Evolutionary conservation across 2,888 invertebrate genomes (phyloP).

Genomic region (Dynastes tityus): DNA sequence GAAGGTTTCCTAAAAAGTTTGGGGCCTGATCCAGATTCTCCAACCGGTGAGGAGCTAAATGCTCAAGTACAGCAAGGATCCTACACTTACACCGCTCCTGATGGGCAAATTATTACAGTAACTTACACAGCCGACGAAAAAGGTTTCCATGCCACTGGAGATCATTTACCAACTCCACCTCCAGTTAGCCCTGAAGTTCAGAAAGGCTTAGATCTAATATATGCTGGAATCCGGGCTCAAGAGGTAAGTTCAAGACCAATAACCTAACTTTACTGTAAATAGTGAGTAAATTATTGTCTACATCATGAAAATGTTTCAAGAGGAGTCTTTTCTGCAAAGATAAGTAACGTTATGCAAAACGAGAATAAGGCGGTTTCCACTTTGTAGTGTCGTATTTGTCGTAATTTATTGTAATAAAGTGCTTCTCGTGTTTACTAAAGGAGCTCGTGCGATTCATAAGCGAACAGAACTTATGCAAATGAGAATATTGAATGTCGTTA

Average conservation of each 20-base stretch:
- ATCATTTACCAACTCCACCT: constrained; percentile 88
- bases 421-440: not conserved
- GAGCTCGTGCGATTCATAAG: not conserved
- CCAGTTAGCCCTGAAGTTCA: constrained; percentile 89
- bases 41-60: constrained; percentile 76
- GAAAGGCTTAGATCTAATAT: constrained; percentile 90
- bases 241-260: constrained; percentile 68
- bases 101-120: constrained; percentile 82
- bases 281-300: not conserved
- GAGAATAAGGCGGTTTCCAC: too few relatives aligned
- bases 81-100: constrained; percentile 86
- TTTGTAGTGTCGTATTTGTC: not conserved
- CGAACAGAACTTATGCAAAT: not conserved
- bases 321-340: not conserved
- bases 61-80: constrained; percentile 85
- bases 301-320: not conserved
- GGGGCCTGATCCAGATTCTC: constrained; percentile 68
- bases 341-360: not conserved
- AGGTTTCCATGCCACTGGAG: constrained; percentile 86
- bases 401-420: not conserved
- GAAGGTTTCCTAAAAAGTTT: constrained; percentile 81
- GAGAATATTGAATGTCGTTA: not conserved
- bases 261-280: too few relatives aligned
- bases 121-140: constrained; percentile 88
- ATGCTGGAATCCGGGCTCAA: constrained; percentile 83